Conservation (phyloP, 30 jellyfish, hydroid and myxozoan species). For the Pseudorhiza aurosa region DNA sequence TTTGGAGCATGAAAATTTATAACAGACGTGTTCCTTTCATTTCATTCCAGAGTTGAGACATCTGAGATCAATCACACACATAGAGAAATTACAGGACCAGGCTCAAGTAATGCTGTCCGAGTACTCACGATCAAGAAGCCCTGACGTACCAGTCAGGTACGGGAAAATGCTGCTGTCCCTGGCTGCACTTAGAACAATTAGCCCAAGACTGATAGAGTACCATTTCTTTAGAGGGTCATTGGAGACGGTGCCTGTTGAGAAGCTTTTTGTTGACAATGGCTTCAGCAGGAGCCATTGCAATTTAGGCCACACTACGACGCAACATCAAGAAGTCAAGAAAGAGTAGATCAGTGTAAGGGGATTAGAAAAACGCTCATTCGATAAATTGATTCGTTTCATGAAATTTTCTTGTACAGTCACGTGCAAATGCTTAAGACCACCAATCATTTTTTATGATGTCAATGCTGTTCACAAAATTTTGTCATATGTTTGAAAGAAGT, state of each 20-base stretch:
- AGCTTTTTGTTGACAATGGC: slow-evolving; percentile 51
- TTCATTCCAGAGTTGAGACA: slow-evolving; percentile 63
- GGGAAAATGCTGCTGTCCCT: slow-evolving; percentile 76
- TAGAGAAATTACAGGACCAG: slow-evolving; percentile 80
- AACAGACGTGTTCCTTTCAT: no score
- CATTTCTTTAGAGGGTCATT: slow-evolving; percentile 71
- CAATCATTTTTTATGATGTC: no score
- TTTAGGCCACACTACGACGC: neutral
- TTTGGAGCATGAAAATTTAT: no score
- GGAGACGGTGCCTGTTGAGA: slow-evolving; percentile 59
- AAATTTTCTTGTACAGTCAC: no score
- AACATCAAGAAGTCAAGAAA: slow-evolving; percentile 7
- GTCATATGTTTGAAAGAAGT: no score
- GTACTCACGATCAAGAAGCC: slow-evolving; percentile 53
- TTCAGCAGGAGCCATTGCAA: slow-evolving; percentile 30
- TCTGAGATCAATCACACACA: slow-evolving; percentile 44
- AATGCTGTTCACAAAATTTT: no score
- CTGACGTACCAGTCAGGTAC: slow-evolving; percentile 57
- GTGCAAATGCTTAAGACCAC: no score
- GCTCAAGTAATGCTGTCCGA: slow-evolving; percentile 84
- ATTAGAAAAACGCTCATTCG: no score
- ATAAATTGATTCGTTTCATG: no score
- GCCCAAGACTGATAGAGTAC: slow-evolving; percentile 60
- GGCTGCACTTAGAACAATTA: slow-evolving; percentile 51
- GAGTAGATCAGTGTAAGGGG: neutral